Percentiles rank a stretch among this genome's conserved stretches.
Conservation (phyloP, 2,797 vertebrate genomes). For the Bryconaethiops microstoma region DNA sequence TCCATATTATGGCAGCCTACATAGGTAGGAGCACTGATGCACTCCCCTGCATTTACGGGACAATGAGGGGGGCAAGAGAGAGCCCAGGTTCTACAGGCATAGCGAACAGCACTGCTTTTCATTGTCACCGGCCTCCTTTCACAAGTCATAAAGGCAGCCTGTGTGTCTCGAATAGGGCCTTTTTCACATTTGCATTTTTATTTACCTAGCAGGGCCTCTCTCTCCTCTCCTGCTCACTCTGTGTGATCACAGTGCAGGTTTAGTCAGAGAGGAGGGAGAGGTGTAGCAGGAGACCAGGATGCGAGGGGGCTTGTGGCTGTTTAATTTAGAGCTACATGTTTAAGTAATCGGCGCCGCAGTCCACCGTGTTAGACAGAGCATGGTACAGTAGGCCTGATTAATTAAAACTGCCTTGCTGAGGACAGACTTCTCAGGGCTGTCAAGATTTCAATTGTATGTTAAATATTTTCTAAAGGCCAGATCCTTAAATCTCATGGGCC, state of each 20-base stretch:
- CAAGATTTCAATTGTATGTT: conserved; percentile 92
- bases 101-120: conserved; percentile 11
- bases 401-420: conserved; percentile 82
- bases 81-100: not conserved
- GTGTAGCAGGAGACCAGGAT: conserved; percentile 42
- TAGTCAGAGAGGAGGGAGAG: not conserved
- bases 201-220: conserved; percentile 52
- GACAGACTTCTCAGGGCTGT: conserved; percentile 83
- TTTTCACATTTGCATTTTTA: conserved; percentile 63
- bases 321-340: conserved; percentile 79
- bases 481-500: conserved; percentile 89
- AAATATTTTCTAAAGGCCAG: conserved; percentile 93
- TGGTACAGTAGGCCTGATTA: conserved; percentile 82
- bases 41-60: not conserved
- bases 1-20: conserved; percentile 1
- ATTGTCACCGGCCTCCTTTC: conserved; percentile 24
- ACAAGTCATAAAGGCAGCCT: conserved; percentile 7
- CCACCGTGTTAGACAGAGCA: conserved; percentile 77
- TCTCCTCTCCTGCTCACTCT: not conserved
- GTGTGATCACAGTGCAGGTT: not conserved
- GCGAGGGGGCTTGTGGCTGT: conserved; percentile 66
- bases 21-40: not conserved
- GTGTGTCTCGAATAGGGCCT: conserved; percentile 36
- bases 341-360: conserved; percentile 75
- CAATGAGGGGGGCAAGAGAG: conserved; percentile 1